Percentiles rank a stretch among this genome's conserved stretches.
These are phyloP conservation scores for Hirundichthys speculiger DNA, from an alignment of 2,113 vertebrate genomes.

Conservation along the genomic window DNA sequence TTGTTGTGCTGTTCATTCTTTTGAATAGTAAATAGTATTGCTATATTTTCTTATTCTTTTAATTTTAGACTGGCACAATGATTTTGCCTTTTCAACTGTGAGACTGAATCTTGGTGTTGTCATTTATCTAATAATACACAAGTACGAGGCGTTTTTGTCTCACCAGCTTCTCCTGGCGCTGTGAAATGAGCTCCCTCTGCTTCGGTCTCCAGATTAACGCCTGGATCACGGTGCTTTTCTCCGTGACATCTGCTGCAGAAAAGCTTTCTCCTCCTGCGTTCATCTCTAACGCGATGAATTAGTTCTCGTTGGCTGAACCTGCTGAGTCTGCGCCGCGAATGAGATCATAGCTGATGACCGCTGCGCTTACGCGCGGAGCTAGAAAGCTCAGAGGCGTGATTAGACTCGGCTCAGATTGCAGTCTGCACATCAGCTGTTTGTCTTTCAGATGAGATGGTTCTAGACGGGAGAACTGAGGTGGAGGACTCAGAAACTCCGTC, in stretches of 20 bases:
- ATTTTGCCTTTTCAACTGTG: too few species aligned
- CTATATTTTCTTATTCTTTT: too few species aligned
- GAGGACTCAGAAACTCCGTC: background rate
- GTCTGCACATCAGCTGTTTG: slow-evolving; percentile 27
- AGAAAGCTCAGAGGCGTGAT: slow-evolving; percentile 3
- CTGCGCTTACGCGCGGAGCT: slow-evolving; percentile 11
- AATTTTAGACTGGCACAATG: too few species aligned
- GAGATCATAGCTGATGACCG: slow-evolving; percentile 27
- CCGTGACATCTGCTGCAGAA: background rate
- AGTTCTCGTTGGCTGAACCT: slow-evolving; percentile 14
- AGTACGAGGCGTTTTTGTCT: too few species aligned
- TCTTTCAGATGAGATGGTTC: slow-evolving; percentile 5
- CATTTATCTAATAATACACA: too few species aligned
- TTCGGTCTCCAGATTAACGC: background rate
- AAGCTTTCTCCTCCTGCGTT: background rate
- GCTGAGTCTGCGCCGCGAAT: background rate
- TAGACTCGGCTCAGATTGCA: slow-evolving; percentile 7
- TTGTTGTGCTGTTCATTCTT: too few species aligned
- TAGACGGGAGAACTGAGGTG: slow-evolving; percentile 13
- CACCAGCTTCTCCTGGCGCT: too few species aligned
- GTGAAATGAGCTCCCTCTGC: background rate
- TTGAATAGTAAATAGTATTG: too few species aligned
- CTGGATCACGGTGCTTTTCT: too few species aligned
- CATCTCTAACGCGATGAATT: slow-evolving; percentile 1
- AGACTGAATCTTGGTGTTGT: too few species aligned